Evolutionary conservation across 1,140 invertebrate genomes (phyloP).

Genomic region (Semibalanus balanoides): DNA sequence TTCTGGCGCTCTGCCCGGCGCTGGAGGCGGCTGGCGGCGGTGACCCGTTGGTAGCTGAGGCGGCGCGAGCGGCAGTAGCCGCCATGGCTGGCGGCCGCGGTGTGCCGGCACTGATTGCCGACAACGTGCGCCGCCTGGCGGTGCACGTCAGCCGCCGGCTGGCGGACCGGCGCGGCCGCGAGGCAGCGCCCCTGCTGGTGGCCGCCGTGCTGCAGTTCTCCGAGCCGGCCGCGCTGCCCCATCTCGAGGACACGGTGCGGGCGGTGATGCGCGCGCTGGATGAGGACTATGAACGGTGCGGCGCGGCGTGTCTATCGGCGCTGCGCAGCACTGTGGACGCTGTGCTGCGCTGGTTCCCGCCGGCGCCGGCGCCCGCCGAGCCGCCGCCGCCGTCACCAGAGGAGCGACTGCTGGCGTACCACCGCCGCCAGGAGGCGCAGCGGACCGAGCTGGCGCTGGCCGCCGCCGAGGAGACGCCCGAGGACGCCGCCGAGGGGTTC

Average conservation of each 20-base stretch:
- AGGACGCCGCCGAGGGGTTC: background rate
- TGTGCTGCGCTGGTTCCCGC: background rate
- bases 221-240: background rate
- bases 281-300: background rate
- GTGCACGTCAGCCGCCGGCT: background rate
- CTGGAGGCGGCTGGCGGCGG: slow-evolving; percentile 47
- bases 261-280: background rate
- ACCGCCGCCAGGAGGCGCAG: background rate
- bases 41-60: slow-evolving; percentile 36
- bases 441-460: background rate
- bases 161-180: too few relatives aligned
- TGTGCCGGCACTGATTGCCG: background rate
- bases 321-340: background rate
- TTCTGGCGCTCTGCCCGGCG: slow-evolving; percentile 47
- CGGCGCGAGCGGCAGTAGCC: slow-evolving; percentile 27
- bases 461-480: background rate
- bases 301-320: background rate
- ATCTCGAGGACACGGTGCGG: background rate
- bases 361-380: background rate
- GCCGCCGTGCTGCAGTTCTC: background rate
- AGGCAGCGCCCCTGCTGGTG: background rate
- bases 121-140: background rate
- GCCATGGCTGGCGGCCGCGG: background rate
- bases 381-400: too few relatives aligned
- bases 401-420: background rate